These are phyloP conservation scores for Petaurus breviceps DNA, from an alignment of 2,113 vertebrate genomes.

Conservation along the genomic window DNA sequence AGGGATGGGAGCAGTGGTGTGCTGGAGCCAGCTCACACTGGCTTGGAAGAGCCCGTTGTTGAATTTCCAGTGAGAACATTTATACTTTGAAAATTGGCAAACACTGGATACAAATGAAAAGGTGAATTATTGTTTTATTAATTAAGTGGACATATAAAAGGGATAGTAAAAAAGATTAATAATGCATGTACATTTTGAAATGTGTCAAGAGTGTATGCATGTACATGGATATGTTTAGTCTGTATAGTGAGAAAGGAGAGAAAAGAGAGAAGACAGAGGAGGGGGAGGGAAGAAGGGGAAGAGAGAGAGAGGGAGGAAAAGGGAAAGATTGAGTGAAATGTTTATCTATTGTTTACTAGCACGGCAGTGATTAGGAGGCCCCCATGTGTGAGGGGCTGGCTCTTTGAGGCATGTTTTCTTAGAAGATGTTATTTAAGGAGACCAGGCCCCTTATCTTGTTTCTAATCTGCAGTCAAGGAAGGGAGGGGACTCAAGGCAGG, in stretches of 20 bases:
- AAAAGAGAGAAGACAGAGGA: neutral
- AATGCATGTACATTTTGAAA: neutral
- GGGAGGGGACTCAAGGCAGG: neutral
- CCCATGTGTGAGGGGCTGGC: neutral
- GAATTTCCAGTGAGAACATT: neutral
- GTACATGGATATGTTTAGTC: too few species aligned
- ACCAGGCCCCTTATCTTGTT: neutral
- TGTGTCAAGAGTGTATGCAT: neutral
- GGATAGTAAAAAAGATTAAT: neutral
- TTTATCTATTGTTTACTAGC: neutral
- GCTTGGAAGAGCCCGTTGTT: neutral
- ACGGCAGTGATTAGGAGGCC: neutral
- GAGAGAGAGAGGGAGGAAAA: neutral
- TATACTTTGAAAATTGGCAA: neutral
- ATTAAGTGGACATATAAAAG: neutral
- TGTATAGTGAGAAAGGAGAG: neutral
- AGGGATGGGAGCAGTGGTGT: neutral
- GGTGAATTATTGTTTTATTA: neutral
- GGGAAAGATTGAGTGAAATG: neutral
- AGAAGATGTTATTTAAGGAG: neutral
- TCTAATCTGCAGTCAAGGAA: neutral
- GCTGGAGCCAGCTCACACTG: neutral
- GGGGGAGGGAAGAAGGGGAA: too few species aligned
- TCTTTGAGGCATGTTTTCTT: neutral
- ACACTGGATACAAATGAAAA: neutral